These are phyloP conservation scores for Rhorus exstirpatorius DNA, from an alignment of 2,888 invertebrate genomes.

Conservation along the genomic window DNA sequence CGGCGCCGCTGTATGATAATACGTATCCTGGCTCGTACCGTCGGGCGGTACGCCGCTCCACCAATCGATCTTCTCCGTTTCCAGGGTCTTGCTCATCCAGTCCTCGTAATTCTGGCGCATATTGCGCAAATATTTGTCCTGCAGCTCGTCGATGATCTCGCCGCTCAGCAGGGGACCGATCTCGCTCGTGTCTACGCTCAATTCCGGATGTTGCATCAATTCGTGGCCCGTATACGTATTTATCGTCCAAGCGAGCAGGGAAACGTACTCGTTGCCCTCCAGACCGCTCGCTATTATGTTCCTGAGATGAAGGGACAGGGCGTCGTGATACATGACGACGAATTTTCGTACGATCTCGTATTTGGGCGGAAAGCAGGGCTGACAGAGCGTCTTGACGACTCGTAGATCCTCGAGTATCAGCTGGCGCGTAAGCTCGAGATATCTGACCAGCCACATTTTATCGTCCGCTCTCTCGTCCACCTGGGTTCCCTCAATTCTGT, in stretches of 20 bases:
- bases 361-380: slow-evolving; percentile 97
- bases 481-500: slow-evolving; percentile 97
- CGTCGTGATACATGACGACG: slow-evolving; percentile 97
- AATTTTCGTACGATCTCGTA: slow-evolving; percentile 97
- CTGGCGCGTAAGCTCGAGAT: slow-evolving; percentile 95
- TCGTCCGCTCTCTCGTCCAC: slow-evolving; percentile 96
- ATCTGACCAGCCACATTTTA: slow-evolving; percentile 98
- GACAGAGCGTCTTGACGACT: slow-evolving; percentile 95
- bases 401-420: slow-evolving; percentile 96
- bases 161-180: slow-evolving; percentile 93
- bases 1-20: slow-evolving; percentile 97
- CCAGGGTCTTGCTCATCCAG: slow-evolving; percentile 98
- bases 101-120: slow-evolving; percentile 96
- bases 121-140: slow-evolving; percentile 94
- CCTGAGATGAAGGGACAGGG: slow-evolving; percentile 93
- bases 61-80: slow-evolving; percentile 98
- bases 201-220: slow-evolving; percentile 94
- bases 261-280: slow-evolving; percentile 98
- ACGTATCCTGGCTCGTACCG: slow-evolving; percentile 89
- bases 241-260: slow-evolving; percentile 96
- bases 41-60: slow-evolving; percentile 93
- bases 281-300: slow-evolving; percentile 95
- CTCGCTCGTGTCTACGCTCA: slow-evolving; percentile 91
- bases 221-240: slow-evolving; percentile 96
- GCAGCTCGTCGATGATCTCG: slow-evolving; percentile 91